phyloP scores from a whole-genome alignment of 2,888 invertebrate species.

The Melipona bicolor region DNA sequence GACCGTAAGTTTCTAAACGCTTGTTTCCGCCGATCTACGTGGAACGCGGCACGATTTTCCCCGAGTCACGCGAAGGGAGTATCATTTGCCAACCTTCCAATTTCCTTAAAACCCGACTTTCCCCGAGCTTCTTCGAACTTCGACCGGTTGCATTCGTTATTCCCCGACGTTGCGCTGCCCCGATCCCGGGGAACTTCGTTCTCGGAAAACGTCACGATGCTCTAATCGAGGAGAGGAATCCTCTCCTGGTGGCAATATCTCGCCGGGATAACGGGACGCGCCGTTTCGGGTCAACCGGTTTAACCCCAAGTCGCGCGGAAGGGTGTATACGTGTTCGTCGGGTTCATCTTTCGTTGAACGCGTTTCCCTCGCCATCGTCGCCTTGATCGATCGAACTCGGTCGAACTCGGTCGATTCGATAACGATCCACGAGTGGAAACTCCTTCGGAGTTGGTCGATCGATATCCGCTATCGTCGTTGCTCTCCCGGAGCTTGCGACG shows the following conservation, averaged over 20 bases:
- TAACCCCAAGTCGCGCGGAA: background rate
- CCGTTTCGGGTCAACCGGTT: conserved; percentile 30
- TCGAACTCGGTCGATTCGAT: conserved; percentile 11
- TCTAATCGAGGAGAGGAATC: conserved; percentile 15
- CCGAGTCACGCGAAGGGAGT: background rate
- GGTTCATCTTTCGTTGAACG: conserved; percentile 48
- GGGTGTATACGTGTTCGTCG: conserved; percentile 31
- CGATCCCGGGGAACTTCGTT: background rate
- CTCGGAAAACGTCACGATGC: background rate
- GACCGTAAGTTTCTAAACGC: background rate
- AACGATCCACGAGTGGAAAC: conserved; percentile 39
- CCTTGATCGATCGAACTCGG: background rate
- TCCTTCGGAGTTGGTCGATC: conserved; percentile 6
- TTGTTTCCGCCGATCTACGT: background rate
- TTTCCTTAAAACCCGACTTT: background rate
- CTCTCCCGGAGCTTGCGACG: conserved; percentile 22
- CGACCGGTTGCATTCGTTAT: background rate
- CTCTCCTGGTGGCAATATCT: background rate
- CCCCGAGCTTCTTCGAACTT: background rate
- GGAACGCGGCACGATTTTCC: background rate
- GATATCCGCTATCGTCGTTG: conserved; percentile 55
- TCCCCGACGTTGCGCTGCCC: background rate
- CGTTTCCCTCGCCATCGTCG: background rate
- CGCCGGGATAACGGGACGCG: background rate
- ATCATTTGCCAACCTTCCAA: background rate